Evolutionary conservation across 2,888 invertebrate genomes (phyloP).

Genomic region (Drosophila mimica): DNA sequence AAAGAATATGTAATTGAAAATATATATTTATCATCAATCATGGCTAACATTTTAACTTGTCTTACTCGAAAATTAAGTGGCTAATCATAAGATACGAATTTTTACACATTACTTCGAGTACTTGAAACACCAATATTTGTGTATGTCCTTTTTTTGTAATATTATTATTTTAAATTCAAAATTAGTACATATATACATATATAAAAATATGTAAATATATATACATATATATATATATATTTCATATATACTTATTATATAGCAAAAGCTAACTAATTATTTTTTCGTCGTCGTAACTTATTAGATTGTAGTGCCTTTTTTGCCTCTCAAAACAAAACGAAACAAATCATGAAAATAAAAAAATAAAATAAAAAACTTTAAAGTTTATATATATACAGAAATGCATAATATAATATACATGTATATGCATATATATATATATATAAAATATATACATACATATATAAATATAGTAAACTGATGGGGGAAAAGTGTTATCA

Average conservation of each 20-base stretch:
- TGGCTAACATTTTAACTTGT: slow-evolving; percentile 31
- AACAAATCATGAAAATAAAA: slow-evolving; percentile 35
- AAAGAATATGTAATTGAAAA: not conserved
- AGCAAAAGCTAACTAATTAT: slow-evolving; percentile 33
- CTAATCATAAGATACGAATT: slow-evolving; percentile 51
- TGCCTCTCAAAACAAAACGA: slow-evolving; percentile 69
- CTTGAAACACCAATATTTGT: slow-evolving; percentile 73
- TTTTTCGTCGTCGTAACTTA: slow-evolving; percentile 69
- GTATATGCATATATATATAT: slow-evolving; percentile 20
- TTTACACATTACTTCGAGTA: slow-evolving; percentile 72
- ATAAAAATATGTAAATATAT: slow-evolving; percentile 17
- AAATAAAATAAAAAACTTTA: slow-evolving; percentile 57
- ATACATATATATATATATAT: slow-evolving; percentile 29
- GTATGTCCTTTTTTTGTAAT: slow-evolving; percentile 30
- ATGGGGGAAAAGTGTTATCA: slow-evolving; percentile 31
- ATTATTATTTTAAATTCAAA: slow-evolving; percentile 19
- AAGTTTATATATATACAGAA: slow-evolving; percentile 52
- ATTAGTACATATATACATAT: slow-evolving; percentile 19
- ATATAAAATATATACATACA: slow-evolving; percentile 33
- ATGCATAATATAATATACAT: slow-evolving; percentile 3
- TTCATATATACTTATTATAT: slow-evolving; percentile 31
- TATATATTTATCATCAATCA: slow-evolving; percentile 22
- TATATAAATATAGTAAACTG: slow-evolving; percentile 36
- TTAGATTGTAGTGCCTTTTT: slow-evolving; percentile 83
- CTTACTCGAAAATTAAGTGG: slow-evolving; percentile 12